Evolutionary conservation across 2,797 vertebrate genomes (phyloP).

Genomic region (Merluccius polli): DNA sequence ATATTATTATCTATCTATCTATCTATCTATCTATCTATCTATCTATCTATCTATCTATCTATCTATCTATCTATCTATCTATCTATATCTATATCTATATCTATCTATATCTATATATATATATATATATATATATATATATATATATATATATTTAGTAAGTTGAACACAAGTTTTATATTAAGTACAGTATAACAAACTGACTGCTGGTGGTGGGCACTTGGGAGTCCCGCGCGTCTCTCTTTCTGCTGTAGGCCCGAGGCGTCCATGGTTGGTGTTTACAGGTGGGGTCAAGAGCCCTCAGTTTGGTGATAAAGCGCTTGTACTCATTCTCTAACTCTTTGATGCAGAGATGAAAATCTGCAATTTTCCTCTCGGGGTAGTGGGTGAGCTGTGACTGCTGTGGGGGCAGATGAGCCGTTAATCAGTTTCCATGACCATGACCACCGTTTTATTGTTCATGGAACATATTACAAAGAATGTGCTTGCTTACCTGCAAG

Average conservation of each 20-base stretch:
- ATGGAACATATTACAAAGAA: neutral
- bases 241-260: conserved; percentile 72
- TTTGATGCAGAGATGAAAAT: conserved; percentile 73
- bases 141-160: neutral
- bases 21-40: too few species aligned
- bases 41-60: too few species aligned
- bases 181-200: conserved; percentile 22
- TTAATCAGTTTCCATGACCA: too few species aligned
- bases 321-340: conserved; percentile 74
- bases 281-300: conserved; percentile 69
- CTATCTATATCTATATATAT: too few species aligned
- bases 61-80: neutral
- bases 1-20: too few species aligned
- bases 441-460: too few species aligned
- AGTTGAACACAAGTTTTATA: too few species aligned
- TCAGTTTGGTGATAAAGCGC: conserved; percentile 69
- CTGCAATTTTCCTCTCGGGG: conserved; percentile 78
- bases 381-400: conserved; percentile 80
- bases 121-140: neutral
- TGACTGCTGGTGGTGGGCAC: conserved; percentile 37
- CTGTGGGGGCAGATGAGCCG: too few species aligned
- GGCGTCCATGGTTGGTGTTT: conserved; percentile 76
- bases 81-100: too few species aligned
- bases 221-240: conserved; percentile 35
- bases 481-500: conserved; percentile 66